Conservation (phyloP, 2,113 vertebrate species). For the Poeciliopsis turrubarensis region DNA sequence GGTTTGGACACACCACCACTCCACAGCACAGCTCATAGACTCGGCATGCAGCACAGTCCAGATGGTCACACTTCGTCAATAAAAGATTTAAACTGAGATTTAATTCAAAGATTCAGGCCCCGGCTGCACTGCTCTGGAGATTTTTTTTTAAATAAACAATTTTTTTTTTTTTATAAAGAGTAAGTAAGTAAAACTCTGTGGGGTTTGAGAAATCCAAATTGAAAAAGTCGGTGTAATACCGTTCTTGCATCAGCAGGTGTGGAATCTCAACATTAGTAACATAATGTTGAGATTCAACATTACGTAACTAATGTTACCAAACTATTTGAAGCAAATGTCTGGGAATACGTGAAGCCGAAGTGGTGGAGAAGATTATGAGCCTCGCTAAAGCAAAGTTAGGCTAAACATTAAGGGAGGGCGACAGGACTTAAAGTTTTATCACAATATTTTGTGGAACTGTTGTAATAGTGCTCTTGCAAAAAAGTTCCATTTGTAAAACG, state of each 20-base stretch:
- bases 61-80: constrained; percentile 58
- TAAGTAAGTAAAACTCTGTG: not conserved
- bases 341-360: too few relatives aligned
- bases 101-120: constrained; percentile 20
- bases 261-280: not conserved
- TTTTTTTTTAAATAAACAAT: not conserved
- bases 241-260: not conserved
- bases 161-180: not conserved
- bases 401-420: not conserved
- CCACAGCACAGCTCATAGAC: constrained; percentile 64
- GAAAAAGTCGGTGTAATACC: not conserved
- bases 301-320: too few relatives aligned
- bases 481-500: too few relatives aligned
- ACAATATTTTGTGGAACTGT: too few relatives aligned
- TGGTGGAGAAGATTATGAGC: not conserved
- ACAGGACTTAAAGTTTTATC: too few relatives aligned
- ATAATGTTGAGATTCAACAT: not conserved
- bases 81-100: constrained; percentile 43
- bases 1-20: constrained; percentile 47
- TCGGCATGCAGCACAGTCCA: constrained; percentile 67
- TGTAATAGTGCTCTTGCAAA: too few relatives aligned
- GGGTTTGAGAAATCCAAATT: not conserved
- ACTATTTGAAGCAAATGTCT: too few relatives aligned
- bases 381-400: not conserved
- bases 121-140: constrained; percentile 1